These are phyloP conservation scores for Prunella fulvescens DNA, from an alignment of 2,113 vertebrate genomes.

Conservation along the genomic window DNA sequence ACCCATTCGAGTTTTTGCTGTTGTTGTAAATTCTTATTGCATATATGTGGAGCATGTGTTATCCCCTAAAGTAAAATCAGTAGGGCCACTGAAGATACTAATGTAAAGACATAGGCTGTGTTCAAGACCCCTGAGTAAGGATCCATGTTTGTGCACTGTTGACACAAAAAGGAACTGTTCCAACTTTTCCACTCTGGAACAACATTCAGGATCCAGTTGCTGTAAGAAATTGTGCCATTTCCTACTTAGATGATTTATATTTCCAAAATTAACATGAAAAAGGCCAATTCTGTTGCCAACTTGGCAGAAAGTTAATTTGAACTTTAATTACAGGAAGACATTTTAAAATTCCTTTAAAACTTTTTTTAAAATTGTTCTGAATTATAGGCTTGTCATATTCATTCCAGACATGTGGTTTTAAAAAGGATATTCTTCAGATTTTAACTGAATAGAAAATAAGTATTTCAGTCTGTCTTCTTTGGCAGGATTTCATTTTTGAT, in stretches of 20 bases:
- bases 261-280: neutral
- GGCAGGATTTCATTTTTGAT: slow-evolving; percentile 34
- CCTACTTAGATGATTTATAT: neutral
- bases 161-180: neutral
- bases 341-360: neutral
- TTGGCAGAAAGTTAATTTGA: neutral
- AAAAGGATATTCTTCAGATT: neutral
- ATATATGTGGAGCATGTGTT: neutral
- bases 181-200: neutral
- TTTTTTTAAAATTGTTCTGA: neutral
- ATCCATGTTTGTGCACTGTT: neutral
- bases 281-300: neutral
- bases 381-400: neutral
- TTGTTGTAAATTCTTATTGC: neutral
- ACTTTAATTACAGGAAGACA: neutral
- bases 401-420: neutral
- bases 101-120: neutral
- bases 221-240: neutral
- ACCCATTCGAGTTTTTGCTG: neutral
- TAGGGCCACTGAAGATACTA: neutral
- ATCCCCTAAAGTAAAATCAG: neutral
- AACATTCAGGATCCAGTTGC: neutral
- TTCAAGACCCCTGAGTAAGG: neutral
- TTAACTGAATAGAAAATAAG: neutral
- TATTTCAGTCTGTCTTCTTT: neutral